Base-by-base conservation (phyloP, 1,140 invertebrate species). In the Lepidurus arcticus region DNA sequence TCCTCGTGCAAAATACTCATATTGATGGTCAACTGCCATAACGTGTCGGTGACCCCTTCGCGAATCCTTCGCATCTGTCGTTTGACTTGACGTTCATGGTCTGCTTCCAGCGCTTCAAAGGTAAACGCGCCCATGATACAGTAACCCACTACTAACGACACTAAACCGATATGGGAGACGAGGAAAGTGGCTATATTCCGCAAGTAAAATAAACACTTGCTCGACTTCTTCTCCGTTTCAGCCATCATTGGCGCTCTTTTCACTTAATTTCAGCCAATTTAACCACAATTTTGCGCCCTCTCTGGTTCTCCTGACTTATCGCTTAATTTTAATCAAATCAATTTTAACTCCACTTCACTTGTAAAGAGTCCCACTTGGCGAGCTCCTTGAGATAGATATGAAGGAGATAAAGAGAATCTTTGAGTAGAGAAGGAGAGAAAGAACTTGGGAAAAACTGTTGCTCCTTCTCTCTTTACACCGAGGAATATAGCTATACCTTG, bases 91-190 rank as follows among this genome's bases (percentile, higher is more conserved):
- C 74, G 76, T 75, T 81, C 80, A 79, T 81, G 78, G 11, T 78
- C 76, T 26, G 80, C 80, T 75, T 81, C 80, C 7, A 80, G 74
- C 8, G 79, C 80, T 83, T 92, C 90, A 85, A 97, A 96, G 21
- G 93, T 91, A 82, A 92, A 91, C 9, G 93, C 94, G 9, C 94
- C 94, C 65, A 94, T 88, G 80, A 95, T 89, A 85, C 94, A 95
- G 84, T 97, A 97, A 42, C 92, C 90, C 75, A 96, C 92, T 74
- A 96, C 93, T 82, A 94, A 86, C 44, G 93, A 92, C 79, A 96
- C 90, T 76, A 96, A 89, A 80, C 93, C 91, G 80, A 95, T 91
- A 87, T 96, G 94, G 0, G 93, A 94, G 82, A 96, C 93, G 73
- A 96, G 87, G 86, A 94, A 93, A 80, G 93, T 92, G 85, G 90